Evolutionary conservation across 2,888 invertebrate species (phyloP), one percentile per base, ranked within the genome.

Genomic region (Petrolisthes cinctipes): DNA sequence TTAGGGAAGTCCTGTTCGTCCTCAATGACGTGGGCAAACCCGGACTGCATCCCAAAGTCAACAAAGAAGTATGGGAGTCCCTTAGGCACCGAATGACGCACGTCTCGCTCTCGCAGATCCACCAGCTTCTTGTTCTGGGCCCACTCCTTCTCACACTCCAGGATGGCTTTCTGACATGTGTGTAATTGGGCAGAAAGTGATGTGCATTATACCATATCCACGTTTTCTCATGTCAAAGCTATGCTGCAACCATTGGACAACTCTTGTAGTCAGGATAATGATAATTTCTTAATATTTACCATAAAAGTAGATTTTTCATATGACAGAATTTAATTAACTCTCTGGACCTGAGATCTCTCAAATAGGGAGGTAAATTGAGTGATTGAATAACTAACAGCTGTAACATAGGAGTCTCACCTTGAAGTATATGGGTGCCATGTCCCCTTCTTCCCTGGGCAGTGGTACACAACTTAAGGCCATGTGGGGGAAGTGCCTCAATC

Each of bases 1-100:
- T 92, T 93, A 0, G 98, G 97, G 93, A 99, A 99, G 71, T 95
- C 92, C 86, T 95, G 94, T 92, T 97, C 97, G 93, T 99, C 97
- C 93, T 99, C 99, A 92, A 99, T 97, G 0, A 99, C 97, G 93
- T 99, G 99, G 80, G 98, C 99, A 94, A 96, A 99, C 0, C 99
- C 99, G 56, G 93, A 92, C 83, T 96, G 95, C 94, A 96, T 95
- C 23, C 97, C 98, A 94, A 99, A 99, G 93, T 97, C 96, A 0
- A 99, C 96, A 94, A 96, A 95, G 93, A 99, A 98, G 93, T 99
- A 99, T 0, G 99, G 97, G 91, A 99, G 94, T 0, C 97, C 98
- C 93, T 97, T 97, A 0, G 99, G 99, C 90, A 99, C 94, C 17
- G 96, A 95, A 92, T 95, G 95, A 75, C 97, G 94, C 51, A 99